Conservation (phyloP, 2,797 vertebrate species). For the Vespertilio murinus region DNA sequence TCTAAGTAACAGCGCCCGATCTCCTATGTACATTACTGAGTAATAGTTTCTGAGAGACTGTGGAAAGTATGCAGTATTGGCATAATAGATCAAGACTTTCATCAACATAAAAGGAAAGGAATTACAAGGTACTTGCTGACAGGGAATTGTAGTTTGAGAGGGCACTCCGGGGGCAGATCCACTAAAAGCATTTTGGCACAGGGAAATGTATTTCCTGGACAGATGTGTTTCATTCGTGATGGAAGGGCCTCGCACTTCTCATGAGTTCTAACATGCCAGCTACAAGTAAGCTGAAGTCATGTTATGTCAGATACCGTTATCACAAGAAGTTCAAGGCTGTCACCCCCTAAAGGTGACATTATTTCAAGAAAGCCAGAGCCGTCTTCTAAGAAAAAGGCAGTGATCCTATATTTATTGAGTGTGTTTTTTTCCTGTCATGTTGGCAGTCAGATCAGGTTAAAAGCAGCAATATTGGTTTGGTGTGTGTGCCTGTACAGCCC, state of each 20-base stretch:
- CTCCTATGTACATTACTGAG: constrained; percentile 48
- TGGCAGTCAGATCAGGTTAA: neutral
- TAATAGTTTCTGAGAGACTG: constrained; percentile 60
- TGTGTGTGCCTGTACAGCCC: neutral
- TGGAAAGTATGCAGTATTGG: constrained; percentile 63
- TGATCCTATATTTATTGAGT: constrained; percentile 47
- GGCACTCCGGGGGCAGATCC: constrained; percentile 68
- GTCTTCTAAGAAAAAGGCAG: constrained; percentile 25
- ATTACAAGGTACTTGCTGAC: constrained; percentile 73
- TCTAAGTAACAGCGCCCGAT: constrained; percentile 53
- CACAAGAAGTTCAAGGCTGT: constrained; percentile 73
- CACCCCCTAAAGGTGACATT: constrained; percentile 68
- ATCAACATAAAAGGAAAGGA: constrained; percentile 76
- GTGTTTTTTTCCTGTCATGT: neutral
- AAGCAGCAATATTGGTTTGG: neutral
- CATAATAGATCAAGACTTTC: constrained; percentile 69
- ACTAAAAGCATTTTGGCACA: constrained; percentile 66
- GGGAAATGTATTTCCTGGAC: constrained; percentile 73
- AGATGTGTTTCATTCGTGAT: constrained; percentile 62
- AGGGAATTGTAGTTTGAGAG: constrained; percentile 62
- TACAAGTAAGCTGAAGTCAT: constrained; percentile 31
- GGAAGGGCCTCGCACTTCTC: constrained; percentile 37
- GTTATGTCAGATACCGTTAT: constrained; percentile 66
- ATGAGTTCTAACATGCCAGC: constrained; percentile 19
- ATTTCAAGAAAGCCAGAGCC: constrained; percentile 67